A percentile compares a stretch with the other conserved stretches of the same genome.
Evolutionary conservation across 1,140 invertebrate genomes (phyloP).

Genomic region (Oedothorax gibbosus): DNA sequence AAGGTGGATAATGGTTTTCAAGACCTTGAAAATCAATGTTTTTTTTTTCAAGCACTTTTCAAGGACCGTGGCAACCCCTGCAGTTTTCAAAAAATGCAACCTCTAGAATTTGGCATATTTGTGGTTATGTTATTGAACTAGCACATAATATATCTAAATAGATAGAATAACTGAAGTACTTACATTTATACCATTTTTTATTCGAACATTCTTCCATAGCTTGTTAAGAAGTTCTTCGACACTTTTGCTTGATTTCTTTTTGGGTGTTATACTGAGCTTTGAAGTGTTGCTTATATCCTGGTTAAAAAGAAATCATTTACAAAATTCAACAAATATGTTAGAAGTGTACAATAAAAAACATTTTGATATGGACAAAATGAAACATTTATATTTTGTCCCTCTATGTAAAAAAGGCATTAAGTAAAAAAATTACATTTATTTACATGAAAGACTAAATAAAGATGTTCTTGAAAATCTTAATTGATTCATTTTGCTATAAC

Average conservation of each 20-base stretch:
- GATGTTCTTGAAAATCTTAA: too few species aligned
- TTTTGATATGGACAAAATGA: too few species aligned
- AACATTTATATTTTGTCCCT: too few species aligned
- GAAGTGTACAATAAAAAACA: too few species aligned
- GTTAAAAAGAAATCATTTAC: not conserved
- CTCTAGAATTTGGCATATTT: not conserved
- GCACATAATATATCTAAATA: not conserved
- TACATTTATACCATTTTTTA: slow-evolving; percentile 97
- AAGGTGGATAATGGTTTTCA: too few species aligned
- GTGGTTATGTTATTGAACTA: not conserved
- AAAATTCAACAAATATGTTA: not conserved
- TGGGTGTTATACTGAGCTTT: slow-evolving; percentile 66
- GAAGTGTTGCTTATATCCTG: not conserved
- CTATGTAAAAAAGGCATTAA: too few species aligned
- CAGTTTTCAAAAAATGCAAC: not conserved
- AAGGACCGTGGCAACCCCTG: not conserved
- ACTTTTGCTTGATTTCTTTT: slow-evolving; percentile 68
- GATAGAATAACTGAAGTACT: slow-evolving; percentile 62
- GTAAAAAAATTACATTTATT: too few species aligned
- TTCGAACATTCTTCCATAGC: slow-evolving; percentile 91
- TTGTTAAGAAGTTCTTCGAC: slow-evolving; percentile 89
- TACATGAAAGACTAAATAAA: too few species aligned
- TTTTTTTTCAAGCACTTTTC: too few species aligned
- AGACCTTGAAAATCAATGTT: too few species aligned
- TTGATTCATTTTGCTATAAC: too few species aligned